Percentiles rank a stretch among this genome's conserved stretches.
Conservation (phyloP, 2,888 invertebrate genomes). For the Chaetogeoica ovagalla region DNA sequence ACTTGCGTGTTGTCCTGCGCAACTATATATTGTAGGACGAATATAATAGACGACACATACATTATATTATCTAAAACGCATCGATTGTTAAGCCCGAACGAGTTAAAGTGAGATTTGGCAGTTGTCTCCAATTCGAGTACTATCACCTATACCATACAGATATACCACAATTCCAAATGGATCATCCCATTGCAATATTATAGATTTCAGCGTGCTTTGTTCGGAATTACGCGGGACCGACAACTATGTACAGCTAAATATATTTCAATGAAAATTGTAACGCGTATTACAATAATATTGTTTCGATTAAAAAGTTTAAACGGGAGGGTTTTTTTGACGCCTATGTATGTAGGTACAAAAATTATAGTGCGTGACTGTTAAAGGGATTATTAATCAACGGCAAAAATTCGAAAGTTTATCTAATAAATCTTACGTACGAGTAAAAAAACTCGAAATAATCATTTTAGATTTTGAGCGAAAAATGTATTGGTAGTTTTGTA, state of each 20-base stretch:
- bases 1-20: too few species aligned
- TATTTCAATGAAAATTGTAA: constrained; percentile 12
- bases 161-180: constrained; percentile 6
- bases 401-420: too few species aligned
- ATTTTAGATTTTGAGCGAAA: too few species aligned
- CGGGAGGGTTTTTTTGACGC: background rate
- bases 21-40: too few species aligned
- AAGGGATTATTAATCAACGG: too few species aligned
- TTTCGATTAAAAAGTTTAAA: background rate
- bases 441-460: too few species aligned
- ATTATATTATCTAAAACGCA: constrained; percentile 40
- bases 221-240: constrained; percentile 8
- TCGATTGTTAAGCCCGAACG: constrained; percentile 20
- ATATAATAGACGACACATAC: constrained; percentile 18
- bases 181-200: background rate
- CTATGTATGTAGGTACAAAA: background rate
- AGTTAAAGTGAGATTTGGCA: constrained; percentile 33
- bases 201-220: background rate
- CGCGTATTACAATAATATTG: background rate
- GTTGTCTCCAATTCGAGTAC: constrained; percentile 18
- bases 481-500: too few species aligned
- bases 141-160: background rate
- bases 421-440: too few species aligned
- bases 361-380: too few species aligned
- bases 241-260: background rate